These are phyloP conservation scores for Ectobius pallidus DNA, from an alignment of 2,888 invertebrate species.

Conservation along the genomic window DNA sequence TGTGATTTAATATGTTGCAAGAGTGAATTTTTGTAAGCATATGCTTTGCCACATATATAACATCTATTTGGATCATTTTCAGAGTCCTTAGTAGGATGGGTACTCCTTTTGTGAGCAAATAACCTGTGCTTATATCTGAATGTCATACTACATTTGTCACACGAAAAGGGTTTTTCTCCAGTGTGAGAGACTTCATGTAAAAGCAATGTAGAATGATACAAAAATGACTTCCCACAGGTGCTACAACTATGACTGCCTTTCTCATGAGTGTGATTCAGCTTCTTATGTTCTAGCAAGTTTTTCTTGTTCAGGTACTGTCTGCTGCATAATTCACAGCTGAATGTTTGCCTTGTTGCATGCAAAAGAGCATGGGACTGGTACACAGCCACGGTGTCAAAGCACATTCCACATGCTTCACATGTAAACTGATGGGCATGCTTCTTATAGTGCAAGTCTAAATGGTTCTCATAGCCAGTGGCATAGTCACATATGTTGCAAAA, in stretches of 20 bases:
- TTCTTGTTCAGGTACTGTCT: slow-evolving; percentile 49
- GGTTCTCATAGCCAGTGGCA: slow-evolving; percentile 33
- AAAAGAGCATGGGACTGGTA: slow-evolving; percentile 46
- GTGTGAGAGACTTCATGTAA: slow-evolving; percentile 44
- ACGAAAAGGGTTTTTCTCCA: slow-evolving; percentile 46
- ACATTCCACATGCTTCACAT: slow-evolving; percentile 47
- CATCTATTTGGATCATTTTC: slow-evolving; percentile 50
- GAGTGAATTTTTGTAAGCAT: slow-evolving; percentile 53
- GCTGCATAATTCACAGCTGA: slow-evolving; percentile 49
- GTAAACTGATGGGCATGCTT: slow-evolving; percentile 56
- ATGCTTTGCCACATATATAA: slow-evolving; percentile 52
- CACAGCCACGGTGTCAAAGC: slow-evolving; percentile 45
- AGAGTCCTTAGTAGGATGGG: not conserved
- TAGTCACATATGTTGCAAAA: slow-evolving; percentile 33
- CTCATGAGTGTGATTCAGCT: not conserved
- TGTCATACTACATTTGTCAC: slow-evolving; percentile 50
- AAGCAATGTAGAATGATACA: slow-evolving; percentile 33
- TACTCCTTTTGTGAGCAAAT: slow-evolving; percentile 1
- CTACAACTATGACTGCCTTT: slow-evolving; percentile 18
- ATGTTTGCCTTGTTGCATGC: slow-evolving; percentile 42
- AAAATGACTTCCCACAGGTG: slow-evolving; percentile 35
- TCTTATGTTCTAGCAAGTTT: slow-evolving; percentile 36
- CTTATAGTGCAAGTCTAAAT: slow-evolving; percentile 53
- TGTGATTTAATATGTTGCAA: slow-evolving; percentile 51
- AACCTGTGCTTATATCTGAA: slow-evolving; percentile 49